Conservation (phyloP, 2,113 vertebrate genomes). For the Sinocyclocheilus anophthalmus region DNA sequence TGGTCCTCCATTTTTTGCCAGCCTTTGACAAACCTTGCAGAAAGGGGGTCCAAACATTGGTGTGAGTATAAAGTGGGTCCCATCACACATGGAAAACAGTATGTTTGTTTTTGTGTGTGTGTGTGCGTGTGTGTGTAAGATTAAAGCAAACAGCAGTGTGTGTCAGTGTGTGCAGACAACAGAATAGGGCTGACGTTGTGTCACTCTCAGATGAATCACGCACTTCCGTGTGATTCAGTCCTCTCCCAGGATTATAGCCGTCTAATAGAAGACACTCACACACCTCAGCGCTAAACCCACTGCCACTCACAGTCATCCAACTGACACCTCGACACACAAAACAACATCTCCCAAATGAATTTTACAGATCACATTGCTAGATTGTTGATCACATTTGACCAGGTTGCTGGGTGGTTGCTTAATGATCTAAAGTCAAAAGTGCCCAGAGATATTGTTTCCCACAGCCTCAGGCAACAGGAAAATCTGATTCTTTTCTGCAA, state of each 20-base stretch:
- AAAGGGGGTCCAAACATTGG: no score
- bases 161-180: constrained; percentile 7
- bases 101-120: no score
- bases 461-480: no score
- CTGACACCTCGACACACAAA: neutral
- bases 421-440: neutral
- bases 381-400: neutral
- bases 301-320: neutral
- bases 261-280: neutral
- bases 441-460: neutral
- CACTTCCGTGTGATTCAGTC: constrained; percentile 1
- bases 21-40: no score
- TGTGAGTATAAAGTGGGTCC: no score
- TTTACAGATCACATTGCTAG: neutral
- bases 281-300: constrained; percentile 9
- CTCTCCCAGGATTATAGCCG: constrained; percentile 10
- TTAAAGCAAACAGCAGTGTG: constrained; percentile 27
- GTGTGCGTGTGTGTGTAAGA: neutral
- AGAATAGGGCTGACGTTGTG: neutral
- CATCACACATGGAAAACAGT: no score
- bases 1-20: no score
- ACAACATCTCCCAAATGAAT: neutral
- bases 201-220: constrained; percentile 28
- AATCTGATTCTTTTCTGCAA: no score
- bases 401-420: neutral